Evolutionary conservation across 1,140 invertebrate genomes (phyloP), one percentile per base, ranked within the genome.

Genomic region (Drosophila lini): DNA sequence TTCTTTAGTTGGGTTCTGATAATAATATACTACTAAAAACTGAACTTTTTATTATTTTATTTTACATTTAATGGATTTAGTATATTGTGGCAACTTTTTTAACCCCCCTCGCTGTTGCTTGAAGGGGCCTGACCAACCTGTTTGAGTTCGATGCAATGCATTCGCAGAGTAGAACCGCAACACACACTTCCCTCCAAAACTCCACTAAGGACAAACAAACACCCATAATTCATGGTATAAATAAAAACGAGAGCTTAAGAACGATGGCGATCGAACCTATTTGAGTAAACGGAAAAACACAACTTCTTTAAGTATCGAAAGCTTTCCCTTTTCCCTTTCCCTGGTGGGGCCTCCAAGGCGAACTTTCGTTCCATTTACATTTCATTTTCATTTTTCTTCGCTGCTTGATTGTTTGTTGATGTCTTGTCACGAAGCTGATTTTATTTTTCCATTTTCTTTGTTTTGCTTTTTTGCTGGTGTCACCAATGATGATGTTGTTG

Each of bases 141-240:
- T 82, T 82, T 59, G 53, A 70, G 80, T 69, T 81, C 64, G 80
- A 70, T 56, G 60, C 28, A 63, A 47, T 84, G 81, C 81, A 84
- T 70, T 65, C 44, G 38, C 34, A 22, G 52, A 56, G 36, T 25
- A 13, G 41, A 68, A 69, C 50, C 28, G n/a, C 16, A 28, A 28
- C 31, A 34, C 32, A 32, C 11, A 25, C 36, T 9, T 32, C 25
- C 25, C 25, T 32, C 25, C 25, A 5, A 28, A 55, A 25, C 38
- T 22, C 53, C 42, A 11, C 38, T 56, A n/a, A 16, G 45, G 28
- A 48, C 36, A 69, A 28, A 36, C 50, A 58, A 31, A 44, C 22
- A 42, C 16, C 25, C 32, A 57, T 63, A 57, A 62, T 19, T 11
- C 10, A 47, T 50, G 16, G n/a, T 31, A 31, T 36, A 31, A 69